phyloP scores from a whole-genome alignment of 2,113 vertebrate genomes.

The Lonchura striata region DNA sequence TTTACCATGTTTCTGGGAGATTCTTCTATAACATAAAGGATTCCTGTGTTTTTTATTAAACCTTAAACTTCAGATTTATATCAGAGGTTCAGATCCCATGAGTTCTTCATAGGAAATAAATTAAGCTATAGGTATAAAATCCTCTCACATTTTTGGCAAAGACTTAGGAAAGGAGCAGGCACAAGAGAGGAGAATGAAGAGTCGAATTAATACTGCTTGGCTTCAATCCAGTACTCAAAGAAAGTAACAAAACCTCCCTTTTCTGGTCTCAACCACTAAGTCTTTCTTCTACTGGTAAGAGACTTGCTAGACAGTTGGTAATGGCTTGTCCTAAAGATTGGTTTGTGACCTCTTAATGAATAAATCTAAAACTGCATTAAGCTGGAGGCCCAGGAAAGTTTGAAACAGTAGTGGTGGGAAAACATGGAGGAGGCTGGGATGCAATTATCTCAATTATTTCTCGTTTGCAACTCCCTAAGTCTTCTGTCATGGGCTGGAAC shows the following conservation, averaged over 20 bases:
- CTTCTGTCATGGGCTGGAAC: not conserved
- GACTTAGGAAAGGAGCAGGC: slow-evolving; percentile 42
- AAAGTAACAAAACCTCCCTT: slow-evolving; percentile 36
- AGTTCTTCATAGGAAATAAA: slow-evolving; percentile 43
- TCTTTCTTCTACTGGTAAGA: not conserved
- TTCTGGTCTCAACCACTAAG: slow-evolving; percentile 13
- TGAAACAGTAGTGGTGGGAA: slow-evolving; percentile 17
- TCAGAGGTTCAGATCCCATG: slow-evolving; percentile 4
- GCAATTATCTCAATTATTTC: slow-evolving; percentile 11
- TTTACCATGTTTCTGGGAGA: slow-evolving; percentile 10
- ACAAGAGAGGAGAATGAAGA: slow-evolving; percentile 24
- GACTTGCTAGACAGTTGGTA: not conserved
- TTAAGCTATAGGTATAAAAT: slow-evolving; percentile 55
- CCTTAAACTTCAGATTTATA: slow-evolving; percentile 37
- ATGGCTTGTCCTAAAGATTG: not conserved
- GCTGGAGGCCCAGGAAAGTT: not conserved
- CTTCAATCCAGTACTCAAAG: not conserved
- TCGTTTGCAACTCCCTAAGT: not conserved
- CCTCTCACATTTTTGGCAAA: slow-evolving; percentile 50
- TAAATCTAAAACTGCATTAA: slow-evolving; percentile 9
- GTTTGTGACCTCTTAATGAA: not conserved
- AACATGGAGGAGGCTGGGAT: not conserved
- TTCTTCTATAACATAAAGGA: not conserved
- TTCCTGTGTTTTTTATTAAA: slow-evolving; percentile 32
- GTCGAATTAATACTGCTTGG: slow-evolving; percentile 23